phyloP scores from a whole-genome alignment of 2,888 invertebrate genomes.

The Xestobium rufovillosum region DNA sequence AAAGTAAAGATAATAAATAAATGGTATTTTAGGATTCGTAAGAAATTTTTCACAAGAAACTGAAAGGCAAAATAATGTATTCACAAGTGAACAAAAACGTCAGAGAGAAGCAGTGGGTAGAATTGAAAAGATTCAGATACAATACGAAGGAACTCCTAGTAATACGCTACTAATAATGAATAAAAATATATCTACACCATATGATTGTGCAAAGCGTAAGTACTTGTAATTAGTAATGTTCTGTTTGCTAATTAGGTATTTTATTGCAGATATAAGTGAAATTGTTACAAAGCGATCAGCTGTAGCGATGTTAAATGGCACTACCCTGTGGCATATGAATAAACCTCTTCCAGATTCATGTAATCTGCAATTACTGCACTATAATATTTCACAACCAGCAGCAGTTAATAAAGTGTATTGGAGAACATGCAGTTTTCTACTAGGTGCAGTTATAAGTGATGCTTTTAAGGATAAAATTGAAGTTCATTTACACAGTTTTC shows the following conservation, averaged over 20 bases:
- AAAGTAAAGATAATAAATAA: too few relatives aligned
- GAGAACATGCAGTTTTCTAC: constrained; percentile 83
- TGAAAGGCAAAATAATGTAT: constrained; percentile 60
- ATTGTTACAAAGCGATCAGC: constrained; percentile 63
- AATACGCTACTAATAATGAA: constrained; percentile 81
- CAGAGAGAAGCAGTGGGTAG: constrained; percentile 70
- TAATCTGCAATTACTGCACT: constrained; percentile 55
- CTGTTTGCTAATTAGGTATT: constrained; percentile 7
- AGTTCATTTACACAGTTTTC: constrained; percentile 83
- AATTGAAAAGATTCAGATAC: constrained; percentile 85
- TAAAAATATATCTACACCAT: constrained; percentile 83
- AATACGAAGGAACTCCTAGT: constrained; percentile 67
- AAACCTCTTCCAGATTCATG: constrained; percentile 65
- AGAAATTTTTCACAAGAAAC: constrained; percentile 34
- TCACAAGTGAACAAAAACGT: constrained; percentile 66
- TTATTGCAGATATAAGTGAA: constrained; percentile 65
- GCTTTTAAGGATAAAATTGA: constrained; percentile 73
- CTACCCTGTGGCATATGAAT: constrained; percentile 87
- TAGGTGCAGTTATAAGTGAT: constrained; percentile 70
- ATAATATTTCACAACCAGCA: constrained; percentile 53
- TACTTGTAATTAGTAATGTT: constrained; percentile 1
- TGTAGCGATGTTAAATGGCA: constrained; percentile 72
- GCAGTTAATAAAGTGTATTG: constrained; percentile 79
- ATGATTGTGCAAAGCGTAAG: constrained; percentile 84
- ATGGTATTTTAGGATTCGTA: constrained; percentile 26